Evolutionary conservation across 2,797 vertebrate genomes (phyloP).

Genomic region (Crax fasciolata): DNA sequence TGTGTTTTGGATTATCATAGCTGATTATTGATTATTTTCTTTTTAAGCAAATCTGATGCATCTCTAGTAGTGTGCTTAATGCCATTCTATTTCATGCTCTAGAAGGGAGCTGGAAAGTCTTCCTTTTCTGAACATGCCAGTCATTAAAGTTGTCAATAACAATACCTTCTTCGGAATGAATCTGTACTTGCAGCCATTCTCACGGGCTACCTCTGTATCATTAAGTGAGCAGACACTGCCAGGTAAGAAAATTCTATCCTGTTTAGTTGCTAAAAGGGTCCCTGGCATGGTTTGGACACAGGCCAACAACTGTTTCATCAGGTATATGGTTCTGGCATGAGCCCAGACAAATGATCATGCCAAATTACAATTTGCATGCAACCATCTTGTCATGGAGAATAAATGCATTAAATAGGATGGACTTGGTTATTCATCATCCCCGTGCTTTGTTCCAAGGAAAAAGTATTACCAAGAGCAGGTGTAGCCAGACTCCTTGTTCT

Average conservation of each 20-base stretch:
- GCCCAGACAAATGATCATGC: background rate
- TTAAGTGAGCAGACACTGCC: background rate
- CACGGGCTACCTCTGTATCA: background rate
- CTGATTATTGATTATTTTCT: background rate
- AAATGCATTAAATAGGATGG: background rate
- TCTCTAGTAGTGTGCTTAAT: background rate
- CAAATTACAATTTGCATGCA: background rate
- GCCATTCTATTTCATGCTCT: background rate
- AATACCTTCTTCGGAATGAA: background rate
- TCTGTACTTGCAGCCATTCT: background rate
- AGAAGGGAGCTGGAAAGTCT: background rate
- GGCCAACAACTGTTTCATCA: background rate
- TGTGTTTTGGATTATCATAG: background rate
- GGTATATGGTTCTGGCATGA: background rate
- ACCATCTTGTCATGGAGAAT: background rate
- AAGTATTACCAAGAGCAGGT: background rate
- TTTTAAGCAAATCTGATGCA: background rate
- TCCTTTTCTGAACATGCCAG: background rate
- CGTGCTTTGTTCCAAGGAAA: background rate
- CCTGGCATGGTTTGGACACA: background rate
- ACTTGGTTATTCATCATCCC: background rate
- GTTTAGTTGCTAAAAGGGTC: background rate
- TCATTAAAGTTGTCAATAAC: background rate
- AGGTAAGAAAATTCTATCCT: background rate
- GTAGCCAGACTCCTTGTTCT: background rate